A percentile compares a stretch with the other conserved stretches of the same genome.
These are phyloP conservation scores for Perca schrenkii DNA, from an alignment of 2,113 vertebrate genomes.

Conservation along the genomic window DNA sequence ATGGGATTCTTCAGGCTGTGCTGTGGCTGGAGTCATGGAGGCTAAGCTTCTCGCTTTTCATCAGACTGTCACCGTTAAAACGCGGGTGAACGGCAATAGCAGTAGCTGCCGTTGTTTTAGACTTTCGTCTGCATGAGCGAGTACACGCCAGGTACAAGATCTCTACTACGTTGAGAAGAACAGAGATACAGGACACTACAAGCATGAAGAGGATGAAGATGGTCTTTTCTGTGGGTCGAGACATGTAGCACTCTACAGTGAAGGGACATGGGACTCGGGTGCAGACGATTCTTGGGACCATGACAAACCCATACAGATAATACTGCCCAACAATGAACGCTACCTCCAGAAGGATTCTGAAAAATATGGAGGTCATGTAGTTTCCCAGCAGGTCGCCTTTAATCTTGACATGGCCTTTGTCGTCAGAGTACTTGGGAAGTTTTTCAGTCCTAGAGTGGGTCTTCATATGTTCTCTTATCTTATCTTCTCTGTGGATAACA, in stretches of 20 bases:
- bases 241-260: constrained; percentile 97
- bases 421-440: constrained; percentile 83
- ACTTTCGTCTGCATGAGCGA: constrained; percentile 19
- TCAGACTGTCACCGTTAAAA: constrained; percentile 4
- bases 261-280: constrained; percentile 91
- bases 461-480: constrained; percentile 80
- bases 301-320: constrained; percentile 92
- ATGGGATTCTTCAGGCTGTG: constrained; percentile 29
- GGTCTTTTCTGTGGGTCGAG: constrained; percentile 96
- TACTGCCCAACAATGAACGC: constrained; percentile 95
- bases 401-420: constrained; percentile 88
- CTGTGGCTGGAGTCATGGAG: constrained; percentile 39
- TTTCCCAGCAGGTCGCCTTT: constrained; percentile 91
- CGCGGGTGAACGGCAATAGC: constrained; percentile 39
- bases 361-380: constrained; percentile 91
- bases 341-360: constrained; percentile 91
- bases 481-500: constrained; percentile 91
- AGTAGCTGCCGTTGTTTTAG: background rate
- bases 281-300: constrained; percentile 89
- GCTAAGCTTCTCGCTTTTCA: constrained; percentile 39
- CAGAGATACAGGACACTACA: constrained; percentile 88
- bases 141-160: constrained; percentile 89
- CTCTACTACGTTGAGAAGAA: constrained; percentile 92
- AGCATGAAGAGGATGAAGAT: constrained; percentile 93
- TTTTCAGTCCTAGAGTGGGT: constrained; percentile 50